These are phyloP conservation scores for Caretta caretta DNA, from an alignment of 2,113 vertebrate species.

Conservation along the genomic window DNA sequence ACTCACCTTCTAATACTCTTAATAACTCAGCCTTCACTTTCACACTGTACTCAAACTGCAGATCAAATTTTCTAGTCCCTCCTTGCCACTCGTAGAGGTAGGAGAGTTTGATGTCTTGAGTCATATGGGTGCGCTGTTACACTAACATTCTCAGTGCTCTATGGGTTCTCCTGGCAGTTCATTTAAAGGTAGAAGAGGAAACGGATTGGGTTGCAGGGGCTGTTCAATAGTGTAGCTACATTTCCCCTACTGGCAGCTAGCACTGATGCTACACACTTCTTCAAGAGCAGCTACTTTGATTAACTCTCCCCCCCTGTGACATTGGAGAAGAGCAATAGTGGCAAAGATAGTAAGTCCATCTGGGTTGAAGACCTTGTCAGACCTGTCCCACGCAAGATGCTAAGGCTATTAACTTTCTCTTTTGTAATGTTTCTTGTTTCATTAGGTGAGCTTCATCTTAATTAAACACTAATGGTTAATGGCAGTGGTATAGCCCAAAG, in stretches of 20 bases:
- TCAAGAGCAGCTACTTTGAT: slow-evolving; percentile 20
- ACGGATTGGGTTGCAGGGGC: background rate
- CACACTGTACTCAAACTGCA: background rate
- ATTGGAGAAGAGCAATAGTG: slow-evolving; percentile 1
- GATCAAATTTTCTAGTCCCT: background rate
- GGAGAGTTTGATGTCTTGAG: background rate
- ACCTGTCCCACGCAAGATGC: background rate
- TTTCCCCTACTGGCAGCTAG: slow-evolving; percentile 10
- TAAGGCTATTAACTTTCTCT: background rate
- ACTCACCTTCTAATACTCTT: background rate
- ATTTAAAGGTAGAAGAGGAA: background rate
- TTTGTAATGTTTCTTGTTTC: background rate
- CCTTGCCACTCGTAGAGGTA: background rate
- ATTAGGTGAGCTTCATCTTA: slow-evolving; percentile 45
- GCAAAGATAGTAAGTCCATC: slow-evolving; percentile 19
- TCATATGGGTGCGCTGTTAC: background rate
- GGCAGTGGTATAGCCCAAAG: slow-evolving; percentile 19
- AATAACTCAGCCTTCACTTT: background rate
- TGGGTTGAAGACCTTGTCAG: slow-evolving; percentile 1
- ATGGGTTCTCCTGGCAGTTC: background rate
- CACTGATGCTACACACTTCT: background rate
- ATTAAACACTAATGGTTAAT: slow-evolving; percentile 25
- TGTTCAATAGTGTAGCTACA: background rate
- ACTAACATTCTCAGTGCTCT: background rate
- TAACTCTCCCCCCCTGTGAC: slow-evolving; percentile 24